phyloP scores from a whole-genome alignment of 2,113 vertebrate species.

The Psittacula cyanocephala region DNA sequence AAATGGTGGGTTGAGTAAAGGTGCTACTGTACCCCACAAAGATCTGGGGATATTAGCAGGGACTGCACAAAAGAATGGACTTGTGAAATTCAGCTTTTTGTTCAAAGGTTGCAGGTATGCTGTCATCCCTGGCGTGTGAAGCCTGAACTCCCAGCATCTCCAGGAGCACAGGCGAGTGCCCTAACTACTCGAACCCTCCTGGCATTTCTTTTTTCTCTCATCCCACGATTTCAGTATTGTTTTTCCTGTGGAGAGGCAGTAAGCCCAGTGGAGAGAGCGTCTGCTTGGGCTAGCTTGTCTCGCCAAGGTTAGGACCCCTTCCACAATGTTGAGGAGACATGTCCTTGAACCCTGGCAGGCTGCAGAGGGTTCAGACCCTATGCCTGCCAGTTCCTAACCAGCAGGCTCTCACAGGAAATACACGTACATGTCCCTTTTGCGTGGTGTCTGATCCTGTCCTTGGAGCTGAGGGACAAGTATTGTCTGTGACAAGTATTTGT shows the following conservation, averaged over 20 bases:
- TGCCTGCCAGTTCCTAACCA: background rate
- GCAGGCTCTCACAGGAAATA: background rate
- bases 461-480: rapidly evolving
- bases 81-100: background rate
- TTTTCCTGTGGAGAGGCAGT: background rate
- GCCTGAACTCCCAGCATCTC: background rate
- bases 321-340: background rate
- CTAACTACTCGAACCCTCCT: background rate
- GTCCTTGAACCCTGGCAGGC: background rate
- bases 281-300: background rate
- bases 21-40: background rate
- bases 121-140: background rate
- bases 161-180: background rate
- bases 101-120: background rate
- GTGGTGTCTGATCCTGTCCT: background rate
- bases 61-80: background rate
- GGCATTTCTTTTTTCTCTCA: background rate
- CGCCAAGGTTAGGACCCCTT: background rate
- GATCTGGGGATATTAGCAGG: background rate
- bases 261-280: background rate
- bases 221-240: background rate
- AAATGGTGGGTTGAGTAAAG: rapidly evolving
- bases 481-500: background rate
- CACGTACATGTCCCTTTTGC: background rate
- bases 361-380: rapidly evolving